Base-by-base conservation (phyloP, 2,888 invertebrate genomes). In the Saturnia japonica region DNA sequence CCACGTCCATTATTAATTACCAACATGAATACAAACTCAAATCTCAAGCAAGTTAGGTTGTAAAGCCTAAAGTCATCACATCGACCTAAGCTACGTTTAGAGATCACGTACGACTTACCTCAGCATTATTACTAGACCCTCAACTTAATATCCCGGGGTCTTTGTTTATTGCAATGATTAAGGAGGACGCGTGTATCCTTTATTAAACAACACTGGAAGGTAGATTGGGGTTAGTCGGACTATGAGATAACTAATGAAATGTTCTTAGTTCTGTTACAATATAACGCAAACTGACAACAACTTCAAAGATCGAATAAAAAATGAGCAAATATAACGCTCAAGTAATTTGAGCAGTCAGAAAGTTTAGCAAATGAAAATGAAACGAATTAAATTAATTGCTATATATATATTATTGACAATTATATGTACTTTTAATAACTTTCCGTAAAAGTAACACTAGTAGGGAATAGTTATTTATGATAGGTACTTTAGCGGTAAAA, bases 81-180 rank as follows among this genome's bases (percentile, higher is more conserved):
- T n/a, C 40, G 19, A 64, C 54, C n/a, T 54, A 11, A 43, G 12
- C 40, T n/a, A 19, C n/a, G 40, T 64, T 64, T 19, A 40, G 40
- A 19, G 64, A 64, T 64, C 64, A 64, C 64, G 64, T 64, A 40
- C 64, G 40, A 64, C 40, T 64, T 64, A 64, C 64, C 64, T 64
- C 64, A 64, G 64, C 40, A 40, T 64, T 64, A 64, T 64, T 64
- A 64, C 64, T 40, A 51, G 60, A 43, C 57, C 62, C 70, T 28
- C 57, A 47, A 70, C 60, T 69, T 47, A 67, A 72, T 69, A 60
- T 69, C 69, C 45, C 42, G 60, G 73, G 72, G 74, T 67, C 72
- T 73, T 74, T 76, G 77, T 79, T 79, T 79, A 79, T 74, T 74
- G 73, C 74, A 72, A 76, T 79, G 76, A 78, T 78, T 78, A 77